Conservation (phyloP, 2,113 vertebrate genomes). For the Ictalurus punctatus region DNA sequence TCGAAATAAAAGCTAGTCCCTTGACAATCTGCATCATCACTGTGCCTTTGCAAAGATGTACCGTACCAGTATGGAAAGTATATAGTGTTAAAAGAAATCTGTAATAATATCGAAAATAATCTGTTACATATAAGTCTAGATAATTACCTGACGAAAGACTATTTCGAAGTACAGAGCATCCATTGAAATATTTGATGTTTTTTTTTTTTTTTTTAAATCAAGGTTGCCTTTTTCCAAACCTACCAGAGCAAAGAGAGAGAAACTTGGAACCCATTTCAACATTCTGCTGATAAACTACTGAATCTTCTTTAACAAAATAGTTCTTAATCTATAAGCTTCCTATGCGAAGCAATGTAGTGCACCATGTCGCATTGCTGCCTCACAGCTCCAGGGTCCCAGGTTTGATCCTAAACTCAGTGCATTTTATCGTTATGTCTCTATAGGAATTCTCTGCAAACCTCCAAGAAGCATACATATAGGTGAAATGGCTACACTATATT, state of each 20-base stretch:
- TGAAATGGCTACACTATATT: not conserved
- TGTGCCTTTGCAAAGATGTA: not conserved
- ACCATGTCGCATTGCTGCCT: not conserved
- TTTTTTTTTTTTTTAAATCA: not conserved
- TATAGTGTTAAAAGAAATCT: not conserved
- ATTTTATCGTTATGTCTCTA: not conserved
- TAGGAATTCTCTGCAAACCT: not conserved
- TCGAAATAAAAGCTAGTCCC: not conserved
- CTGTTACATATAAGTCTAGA: not conserved
- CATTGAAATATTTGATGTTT: not conserved
- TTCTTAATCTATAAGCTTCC: not conserved
- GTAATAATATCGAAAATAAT: not conserved
- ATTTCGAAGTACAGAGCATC: not conserved
- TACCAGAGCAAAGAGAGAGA: not conserved
- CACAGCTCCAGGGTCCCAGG: not conserved
- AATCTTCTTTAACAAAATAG: not conserved
- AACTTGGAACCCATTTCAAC: not conserved
- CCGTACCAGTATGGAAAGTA: not conserved
- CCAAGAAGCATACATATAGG: not conserved
- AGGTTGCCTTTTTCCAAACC: not conserved
- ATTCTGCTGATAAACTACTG: not conserved
- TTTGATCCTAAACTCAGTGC: not conserved
- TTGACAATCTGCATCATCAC: not conserved
- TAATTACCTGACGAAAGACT: not conserved
- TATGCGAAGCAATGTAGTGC: not conserved